phyloP scores from a whole-genome alignment of 64 coral and sea anemone genomes.

The Pocillopora verrucosa region DNA sequence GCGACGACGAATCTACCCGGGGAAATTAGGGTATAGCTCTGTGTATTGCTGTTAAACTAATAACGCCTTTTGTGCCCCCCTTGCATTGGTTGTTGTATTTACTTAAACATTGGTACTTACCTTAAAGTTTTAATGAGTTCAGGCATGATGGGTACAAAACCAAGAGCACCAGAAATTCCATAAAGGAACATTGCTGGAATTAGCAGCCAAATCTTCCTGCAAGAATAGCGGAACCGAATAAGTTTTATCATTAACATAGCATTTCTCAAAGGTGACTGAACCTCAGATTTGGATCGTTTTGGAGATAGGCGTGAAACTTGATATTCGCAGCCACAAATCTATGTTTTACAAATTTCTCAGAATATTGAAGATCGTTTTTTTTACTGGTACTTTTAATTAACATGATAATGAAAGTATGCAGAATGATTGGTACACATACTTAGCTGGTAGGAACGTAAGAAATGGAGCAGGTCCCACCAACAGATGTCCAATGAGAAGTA shows the following conservation, averaged over 20 bases:
- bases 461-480: constrained; percentile 6
- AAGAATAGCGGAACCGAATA: background rate
- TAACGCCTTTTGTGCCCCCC: too few relatives aligned
- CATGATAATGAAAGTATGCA: background rate
- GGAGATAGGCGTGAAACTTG: too few relatives aligned
- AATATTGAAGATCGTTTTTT: too few relatives aligned
- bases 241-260: background rate
- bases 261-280: background rate
- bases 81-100: too few relatives aligned
- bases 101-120: background rate
- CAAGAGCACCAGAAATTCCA: background rate
- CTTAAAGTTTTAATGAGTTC: background rate
- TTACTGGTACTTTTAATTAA: too few relatives aligned
- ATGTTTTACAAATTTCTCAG: too few relatives aligned
- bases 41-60: too few relatives aligned
- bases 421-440: background rate
- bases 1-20: too few relatives aligned
- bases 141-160: constrained; percentile 16
- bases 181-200: background rate
- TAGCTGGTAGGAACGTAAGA: background rate
- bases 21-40: too few relatives aligned
- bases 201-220: background rate
- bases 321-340: too few relatives aligned
- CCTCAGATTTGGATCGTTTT: too few relatives aligned
- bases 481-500: background rate